A percentile compares a stretch with the other conserved stretches of the same genome.
These are phyloP conservation scores for Spizaetus ornatus DNA, from an alignment of 2,113 vertebrate species.

Conservation along the genomic window DNA sequence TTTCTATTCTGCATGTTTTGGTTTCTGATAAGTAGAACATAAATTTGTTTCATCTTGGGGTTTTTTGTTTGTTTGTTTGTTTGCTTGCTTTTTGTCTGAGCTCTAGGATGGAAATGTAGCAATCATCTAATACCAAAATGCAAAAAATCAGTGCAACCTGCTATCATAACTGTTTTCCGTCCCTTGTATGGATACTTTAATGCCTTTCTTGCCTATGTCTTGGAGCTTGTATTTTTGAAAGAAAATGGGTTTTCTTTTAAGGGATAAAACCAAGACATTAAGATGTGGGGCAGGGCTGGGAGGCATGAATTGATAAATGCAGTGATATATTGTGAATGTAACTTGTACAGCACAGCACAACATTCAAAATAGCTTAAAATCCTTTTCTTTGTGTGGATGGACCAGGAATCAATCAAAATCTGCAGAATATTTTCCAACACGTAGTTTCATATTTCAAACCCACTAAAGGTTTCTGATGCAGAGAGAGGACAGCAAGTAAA, in stretches of 20 bases:
- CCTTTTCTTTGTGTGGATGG: neutral
- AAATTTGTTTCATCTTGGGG: neutral
- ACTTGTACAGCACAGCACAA: neutral
- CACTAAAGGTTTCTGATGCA: neutral
- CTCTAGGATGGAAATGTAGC: neutral
- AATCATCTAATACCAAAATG: neutral
- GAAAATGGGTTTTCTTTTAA: neutral
- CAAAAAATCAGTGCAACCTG: neutral
- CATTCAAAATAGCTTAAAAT: neutral
- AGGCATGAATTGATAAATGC: neutral
- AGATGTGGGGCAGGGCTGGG: neutral
- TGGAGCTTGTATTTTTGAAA: neutral
- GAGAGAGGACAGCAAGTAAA: neutral
- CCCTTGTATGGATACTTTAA: neutral
- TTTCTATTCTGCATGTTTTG: neutral
- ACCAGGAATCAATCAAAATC: neutral
- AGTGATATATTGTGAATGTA: neutral
- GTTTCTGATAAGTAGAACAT: neutral
- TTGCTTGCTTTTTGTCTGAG: neutral
- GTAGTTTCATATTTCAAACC: neutral
- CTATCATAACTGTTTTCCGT: neutral
- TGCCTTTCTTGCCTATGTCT: neutral
- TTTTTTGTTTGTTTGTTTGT: neutral
- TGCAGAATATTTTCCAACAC: neutral
- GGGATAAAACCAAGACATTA: neutral